A percentile compares a stretch with the other conserved stretches of the same genome.
Evolutionary conservation across 1,140 invertebrate genomes (phyloP).

Genomic region (Galendromus occidentalis): DNA sequence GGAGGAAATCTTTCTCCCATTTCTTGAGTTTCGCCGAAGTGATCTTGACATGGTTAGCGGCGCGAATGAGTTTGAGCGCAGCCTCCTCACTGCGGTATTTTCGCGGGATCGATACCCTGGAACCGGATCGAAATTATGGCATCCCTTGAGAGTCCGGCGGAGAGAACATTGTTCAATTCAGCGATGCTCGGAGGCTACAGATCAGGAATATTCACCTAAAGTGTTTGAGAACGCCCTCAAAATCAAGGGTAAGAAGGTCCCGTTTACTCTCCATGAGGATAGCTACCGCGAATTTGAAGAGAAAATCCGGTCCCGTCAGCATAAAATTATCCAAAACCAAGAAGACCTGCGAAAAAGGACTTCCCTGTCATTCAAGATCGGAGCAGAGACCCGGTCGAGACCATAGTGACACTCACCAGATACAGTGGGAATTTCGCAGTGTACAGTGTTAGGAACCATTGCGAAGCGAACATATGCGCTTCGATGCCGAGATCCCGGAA

Average conservation of each 20-base stretch:
- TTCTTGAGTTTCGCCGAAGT: conserved; percentile 51
- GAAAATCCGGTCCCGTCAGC: conserved; percentile 60
- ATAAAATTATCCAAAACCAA: conserved; percentile 15
- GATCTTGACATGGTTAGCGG: conserved; percentile 71
- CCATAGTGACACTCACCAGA: conserved; percentile 35
- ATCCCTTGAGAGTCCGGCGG: too few relatives aligned
- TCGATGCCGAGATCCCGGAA: conserved; percentile 67
- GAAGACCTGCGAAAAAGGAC: not conserved
- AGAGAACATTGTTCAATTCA: too few relatives aligned
- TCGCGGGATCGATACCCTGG: conserved; percentile 78
- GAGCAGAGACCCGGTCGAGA: not conserved
- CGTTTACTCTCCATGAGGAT: conserved; percentile 67
- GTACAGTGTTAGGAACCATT: conserved; percentile 98
- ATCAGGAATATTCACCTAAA: conserved; percentile 30
- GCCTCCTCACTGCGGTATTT: conserved; percentile 77
- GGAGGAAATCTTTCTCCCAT: conserved; percentile 78
- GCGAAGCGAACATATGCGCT: conserved; percentile 96
- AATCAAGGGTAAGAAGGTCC: conserved; percentile 82
- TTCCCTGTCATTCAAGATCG: not conserved
- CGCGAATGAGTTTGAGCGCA: conserved; percentile 65
- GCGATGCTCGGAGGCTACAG: not conserved
- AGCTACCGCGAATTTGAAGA: conserved; percentile 88
- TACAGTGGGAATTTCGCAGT: conserved; percentile 93
- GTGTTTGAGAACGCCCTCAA: conserved; percentile 78
- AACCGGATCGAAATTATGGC: too few relatives aligned